Base-by-base conservation (phyloP, 2,797 vertebrate species). In the Lepus oiostolus region DNA sequence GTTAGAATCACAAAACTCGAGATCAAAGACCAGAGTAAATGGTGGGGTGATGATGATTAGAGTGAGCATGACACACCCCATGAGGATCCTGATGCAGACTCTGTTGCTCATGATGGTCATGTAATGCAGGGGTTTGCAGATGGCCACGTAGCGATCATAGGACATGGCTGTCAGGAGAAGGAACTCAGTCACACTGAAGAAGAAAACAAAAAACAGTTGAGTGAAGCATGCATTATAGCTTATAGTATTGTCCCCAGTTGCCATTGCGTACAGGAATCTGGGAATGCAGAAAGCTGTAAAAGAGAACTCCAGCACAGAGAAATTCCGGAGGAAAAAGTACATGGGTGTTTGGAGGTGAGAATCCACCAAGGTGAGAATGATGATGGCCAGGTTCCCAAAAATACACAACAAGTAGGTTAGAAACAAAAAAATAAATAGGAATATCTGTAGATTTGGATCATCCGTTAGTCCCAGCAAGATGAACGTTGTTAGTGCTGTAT, bases 1-100 rank as follows among this genome's bases (percentile, higher is more conserved):
- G 54, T 80, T 88, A 9, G 85, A 88, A 60, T 85, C 79, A 68
- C 84, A 95, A 74, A 95, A 94, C n/a, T 95, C 7, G 0, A 95
- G 60, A 5, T 91, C n/a, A 12, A 93, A 62, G 54, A 72, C 50
- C 88, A 88, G 74, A 84, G 16, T 2, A 68, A 32, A 88, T 10
- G 82, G 86, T 1, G 38, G 84, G 26, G 91, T 8, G 47, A 91
- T 0, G 0, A 91, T 91, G 50, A 70, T 24, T 7, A 94, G 79
- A 67, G 88, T 35, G 5, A 80, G 30, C 28, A 90, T 2, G 4
- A 47, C 71, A 17, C 68, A 91, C 22, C 50, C 17, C 50, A 47
- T 47, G 28, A 94, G 72, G 26, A 88, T 28, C 13, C 21, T 62
- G 50, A 84, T 35, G 68, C 92, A 95, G 28, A 95, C 88, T 21